Evolutionary conservation across 2,113 vertebrate species (phyloP).

Genomic region (Thymallus thymallus): DNA sequence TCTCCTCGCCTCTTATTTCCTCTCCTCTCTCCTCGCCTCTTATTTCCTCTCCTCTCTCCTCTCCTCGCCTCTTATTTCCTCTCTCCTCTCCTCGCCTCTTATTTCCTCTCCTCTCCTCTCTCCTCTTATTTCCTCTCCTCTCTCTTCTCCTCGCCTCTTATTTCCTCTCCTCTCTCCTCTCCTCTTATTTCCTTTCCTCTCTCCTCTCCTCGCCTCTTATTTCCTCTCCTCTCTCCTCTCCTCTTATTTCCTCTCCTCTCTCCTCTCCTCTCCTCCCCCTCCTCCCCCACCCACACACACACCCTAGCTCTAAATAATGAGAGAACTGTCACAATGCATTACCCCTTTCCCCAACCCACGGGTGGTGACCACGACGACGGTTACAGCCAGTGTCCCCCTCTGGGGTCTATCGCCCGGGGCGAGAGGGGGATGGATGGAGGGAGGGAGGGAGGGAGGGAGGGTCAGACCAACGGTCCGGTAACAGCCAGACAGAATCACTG

Average conservation of each 20-base stretch:
- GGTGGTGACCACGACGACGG: constrained; percentile 64
- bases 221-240: not conserved
- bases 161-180: no score
- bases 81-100: no score
- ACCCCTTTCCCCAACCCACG: constrained; percentile 47
- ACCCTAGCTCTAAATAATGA: constrained; percentile 70
- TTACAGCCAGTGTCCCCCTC: constrained; percentile 51
- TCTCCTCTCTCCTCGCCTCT: not conserved
- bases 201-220: not conserved
- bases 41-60: not conserved
- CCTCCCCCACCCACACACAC: not conserved
- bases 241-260: not conserved
- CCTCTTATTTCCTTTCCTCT: no score
- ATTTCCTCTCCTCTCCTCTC: no score
- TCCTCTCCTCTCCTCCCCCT: not conserved
- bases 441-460: not conserved
- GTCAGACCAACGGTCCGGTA: constrained; percentile 26
- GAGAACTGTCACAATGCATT: constrained; percentile 69
- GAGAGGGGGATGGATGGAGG: not conserved
- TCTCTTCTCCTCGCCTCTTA: not conserved
- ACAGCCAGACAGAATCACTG: constrained; percentile 62
- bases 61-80: no score
- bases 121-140: not conserved
- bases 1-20: not conserved
- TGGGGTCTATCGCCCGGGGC: constrained; percentile 20